Percentiles rank a stretch among this genome's conserved stretches.
These are phyloP conservation scores for Neodiprion pinetum DNA, from an alignment of 1,140 invertebrate genomes.

Conservation along the genomic window DNA sequence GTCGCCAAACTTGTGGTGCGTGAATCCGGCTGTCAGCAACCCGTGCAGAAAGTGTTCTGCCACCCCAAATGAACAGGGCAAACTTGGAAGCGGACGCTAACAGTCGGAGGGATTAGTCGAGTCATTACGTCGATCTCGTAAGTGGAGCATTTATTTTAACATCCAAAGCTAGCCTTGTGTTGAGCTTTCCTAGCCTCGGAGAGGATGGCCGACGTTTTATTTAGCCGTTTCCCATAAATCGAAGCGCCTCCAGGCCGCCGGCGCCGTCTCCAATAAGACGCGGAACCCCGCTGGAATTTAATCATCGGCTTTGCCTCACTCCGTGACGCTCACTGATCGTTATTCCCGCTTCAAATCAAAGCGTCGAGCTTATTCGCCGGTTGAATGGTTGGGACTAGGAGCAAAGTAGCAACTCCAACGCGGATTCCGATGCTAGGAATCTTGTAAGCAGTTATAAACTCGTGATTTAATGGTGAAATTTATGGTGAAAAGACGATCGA, in stretches of 20 bases:
- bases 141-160: constrained; percentile 8
- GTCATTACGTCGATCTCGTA: constrained; percentile 15
- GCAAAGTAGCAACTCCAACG: no score
- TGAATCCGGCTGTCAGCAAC: background rate
- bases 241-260: background rate
- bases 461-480: no score
- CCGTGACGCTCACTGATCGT: background rate
- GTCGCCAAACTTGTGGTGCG: background rate
- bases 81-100: background rate
- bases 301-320: constrained; percentile 25
- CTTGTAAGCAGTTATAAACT: no score
- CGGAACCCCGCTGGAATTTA: constrained; percentile 34
- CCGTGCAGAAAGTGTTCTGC: background rate
- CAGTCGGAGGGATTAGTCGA: background rate
- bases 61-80: background rate
- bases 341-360: background rate
- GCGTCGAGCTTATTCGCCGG: background rate
- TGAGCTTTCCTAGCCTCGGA: constrained; percentile 3
- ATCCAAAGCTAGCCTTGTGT: background rate
- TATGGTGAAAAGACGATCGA: no score
- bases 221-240: constrained; percentile 13
- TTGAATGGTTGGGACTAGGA: background rate
- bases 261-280: constrained; percentile 27
- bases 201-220: constrained; percentile 25
- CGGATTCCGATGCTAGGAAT: no score